Evolutionary conservation across 2,888 invertebrate genomes (phyloP).

Genomic region (Cacoxenus indagator): DNA sequence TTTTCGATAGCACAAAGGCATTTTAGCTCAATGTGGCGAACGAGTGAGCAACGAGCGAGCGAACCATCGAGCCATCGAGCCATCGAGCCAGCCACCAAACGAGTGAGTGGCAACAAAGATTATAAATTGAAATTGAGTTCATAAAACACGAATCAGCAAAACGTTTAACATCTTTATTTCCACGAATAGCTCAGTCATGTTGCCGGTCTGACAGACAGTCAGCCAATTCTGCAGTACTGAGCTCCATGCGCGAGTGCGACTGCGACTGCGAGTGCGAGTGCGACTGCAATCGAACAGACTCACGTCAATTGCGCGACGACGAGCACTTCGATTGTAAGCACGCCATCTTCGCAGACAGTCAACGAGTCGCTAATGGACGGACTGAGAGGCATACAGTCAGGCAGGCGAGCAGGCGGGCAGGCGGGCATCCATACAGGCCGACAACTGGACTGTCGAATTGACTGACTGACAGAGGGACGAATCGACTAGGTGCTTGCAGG

Average conservation of each 20-base stretch:
- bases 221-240: constrained; percentile 42
- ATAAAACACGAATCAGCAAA: constrained; percentile 69
- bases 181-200: constrained; percentile 52
- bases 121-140: constrained; percentile 68
- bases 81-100: constrained; percentile 24
- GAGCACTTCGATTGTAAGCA: constrained; percentile 31
- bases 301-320: constrained; percentile 54
- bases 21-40: constrained; percentile 46
- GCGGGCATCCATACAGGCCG: background rate
- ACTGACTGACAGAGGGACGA: background rate
- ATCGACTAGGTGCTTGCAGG: constrained; percentile 3
- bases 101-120: constrained; percentile 64
- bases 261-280: constrained; percentile 54
- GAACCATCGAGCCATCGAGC: background rate
- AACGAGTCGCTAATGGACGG: constrained; percentile 29
- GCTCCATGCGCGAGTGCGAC: constrained; percentile 29
- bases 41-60: background rate
- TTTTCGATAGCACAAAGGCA: constrained; percentile 58
- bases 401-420: too few relatives aligned
- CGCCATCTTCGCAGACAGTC: constrained; percentile 28
- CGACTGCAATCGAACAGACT: constrained; percentile 62
- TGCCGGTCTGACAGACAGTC: constrained; percentile 36
- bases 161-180: constrained; percentile 67
- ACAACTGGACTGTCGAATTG: background rate
- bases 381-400: constrained; percentile 51